A percentile compares a stretch with the other conserved stretches of the same genome.
Evolutionary conservation across 2,797 vertebrate species (phyloP).

Genomic region (Sylvia borin): DNA sequence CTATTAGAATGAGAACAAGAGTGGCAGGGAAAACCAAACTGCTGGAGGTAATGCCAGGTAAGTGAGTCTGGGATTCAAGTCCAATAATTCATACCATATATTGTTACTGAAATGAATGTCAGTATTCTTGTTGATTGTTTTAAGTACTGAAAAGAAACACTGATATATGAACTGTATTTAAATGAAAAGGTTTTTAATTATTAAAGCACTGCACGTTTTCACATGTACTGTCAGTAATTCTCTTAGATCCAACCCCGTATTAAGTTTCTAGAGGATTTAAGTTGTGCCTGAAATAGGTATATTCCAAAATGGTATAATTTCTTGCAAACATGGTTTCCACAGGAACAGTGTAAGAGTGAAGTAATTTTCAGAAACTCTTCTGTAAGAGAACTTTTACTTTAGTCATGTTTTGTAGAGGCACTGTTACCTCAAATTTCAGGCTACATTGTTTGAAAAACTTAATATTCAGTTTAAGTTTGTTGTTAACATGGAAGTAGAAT

Average conservation of each 20-base stretch:
- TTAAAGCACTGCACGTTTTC: neutral
- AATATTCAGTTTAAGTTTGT: neutral
- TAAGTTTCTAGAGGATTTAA: neutral
- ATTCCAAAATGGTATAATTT: neutral
- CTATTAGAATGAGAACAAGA: conserved; percentile 94
- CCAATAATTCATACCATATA: neutral
- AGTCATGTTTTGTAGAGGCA: neutral
- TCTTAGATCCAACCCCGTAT: neutral
- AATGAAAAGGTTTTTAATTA: neutral
- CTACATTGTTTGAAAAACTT: neutral
- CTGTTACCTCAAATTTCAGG: neutral
- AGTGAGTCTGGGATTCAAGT: conserved; percentile 15
- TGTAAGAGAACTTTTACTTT: neutral
- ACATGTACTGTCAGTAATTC: neutral
- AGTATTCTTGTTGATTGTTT: neutral
- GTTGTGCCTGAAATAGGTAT: neutral
- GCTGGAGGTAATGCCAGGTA: conserved; percentile 97
- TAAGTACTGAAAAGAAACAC: neutral
- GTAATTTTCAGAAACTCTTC: neutral
- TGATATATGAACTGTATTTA: neutral
- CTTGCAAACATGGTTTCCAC: neutral
- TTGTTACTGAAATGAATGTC: neutral
- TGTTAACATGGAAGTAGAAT: neutral
- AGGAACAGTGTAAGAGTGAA: neutral
- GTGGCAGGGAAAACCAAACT: conserved; percentile 95